Conservation (phyloP, 2,113 vertebrate genomes). For the Pampusana beccarii region DNA sequence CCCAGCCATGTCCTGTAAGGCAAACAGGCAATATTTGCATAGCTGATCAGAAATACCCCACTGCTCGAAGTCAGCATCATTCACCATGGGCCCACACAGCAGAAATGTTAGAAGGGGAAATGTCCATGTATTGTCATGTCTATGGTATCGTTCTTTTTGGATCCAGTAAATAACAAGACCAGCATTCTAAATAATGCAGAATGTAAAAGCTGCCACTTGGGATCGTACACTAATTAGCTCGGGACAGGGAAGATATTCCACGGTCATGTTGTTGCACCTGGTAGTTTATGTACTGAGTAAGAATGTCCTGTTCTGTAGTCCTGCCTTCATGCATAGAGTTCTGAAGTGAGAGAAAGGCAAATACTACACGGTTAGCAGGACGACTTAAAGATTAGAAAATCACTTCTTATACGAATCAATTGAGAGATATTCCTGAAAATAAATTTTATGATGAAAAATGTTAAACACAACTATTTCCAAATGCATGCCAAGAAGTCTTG, state of each 20-base stretch:
- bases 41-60: not conserved
- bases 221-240: not conserved
- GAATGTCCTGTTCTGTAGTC: not conserved
- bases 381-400: not conserved
- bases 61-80: not conserved
- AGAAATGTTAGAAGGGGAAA: not conserved
- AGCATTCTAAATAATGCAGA: not conserved
- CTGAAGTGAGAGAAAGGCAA: not conserved
- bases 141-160: not conserved
- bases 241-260: accelerated
- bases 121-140: accelerated
- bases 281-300: not conserved
- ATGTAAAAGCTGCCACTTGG: not conserved
- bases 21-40: not conserved
- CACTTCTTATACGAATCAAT: not conserved
- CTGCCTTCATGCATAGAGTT: not conserved
- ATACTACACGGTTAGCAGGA: not conserved
- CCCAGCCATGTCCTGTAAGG: not conserved
- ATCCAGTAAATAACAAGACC: not conserved
- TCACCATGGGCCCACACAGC: not conserved
- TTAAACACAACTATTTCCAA: conserved; percentile 32
- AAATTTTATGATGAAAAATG: not conserved
- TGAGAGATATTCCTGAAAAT: not conserved
- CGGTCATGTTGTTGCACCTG: not conserved
- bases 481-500: not conserved